A percentile compares a stretch with the other conserved stretches of the same genome.
Conservation (phyloP, 2,797 vertebrate genomes). For the Bufotes viridis region DNA sequence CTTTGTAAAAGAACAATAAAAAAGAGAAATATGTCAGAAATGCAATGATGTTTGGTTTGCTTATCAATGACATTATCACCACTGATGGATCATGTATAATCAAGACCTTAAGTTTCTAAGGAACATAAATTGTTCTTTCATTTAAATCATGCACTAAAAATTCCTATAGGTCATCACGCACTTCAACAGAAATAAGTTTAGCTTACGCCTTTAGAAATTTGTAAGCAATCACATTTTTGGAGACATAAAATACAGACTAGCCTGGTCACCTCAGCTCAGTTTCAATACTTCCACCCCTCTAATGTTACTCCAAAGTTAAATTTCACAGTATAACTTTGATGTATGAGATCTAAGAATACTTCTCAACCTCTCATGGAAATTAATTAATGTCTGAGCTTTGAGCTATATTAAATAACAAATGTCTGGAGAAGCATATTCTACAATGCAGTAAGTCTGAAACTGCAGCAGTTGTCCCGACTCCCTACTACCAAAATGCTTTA, state of each 20-base stretch:
- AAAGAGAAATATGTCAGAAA: background rate
- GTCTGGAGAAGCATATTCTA: background rate
- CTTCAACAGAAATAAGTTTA: background rate
- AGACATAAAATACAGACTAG: background rate
- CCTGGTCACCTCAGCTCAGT: background rate
- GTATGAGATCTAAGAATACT: constrained; percentile 15
- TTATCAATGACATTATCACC: background rate
- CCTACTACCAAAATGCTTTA: background rate
- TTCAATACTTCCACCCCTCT: background rate
- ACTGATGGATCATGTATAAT: background rate
- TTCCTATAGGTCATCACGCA: background rate
- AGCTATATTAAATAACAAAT: constrained; percentile 5
- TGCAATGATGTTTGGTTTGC: background rate
- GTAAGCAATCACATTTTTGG: background rate
- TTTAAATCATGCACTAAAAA: background rate
- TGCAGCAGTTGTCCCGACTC: background rate
- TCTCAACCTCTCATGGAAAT: constrained; percentile 21
- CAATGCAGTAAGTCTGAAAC: background rate
- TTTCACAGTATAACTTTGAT: constrained; percentile 15
- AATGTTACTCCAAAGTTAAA: constrained; percentile 11
- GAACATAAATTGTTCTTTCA: background rate
- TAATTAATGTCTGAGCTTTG: constrained; percentile 17
- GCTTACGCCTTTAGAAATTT: background rate
- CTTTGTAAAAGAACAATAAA: background rate
- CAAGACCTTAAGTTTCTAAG: background rate